These are phyloP conservation scores for Pampus argenteus DNA, from an alignment of 2,797 vertebrate species.

Conservation along the genomic window DNA sequence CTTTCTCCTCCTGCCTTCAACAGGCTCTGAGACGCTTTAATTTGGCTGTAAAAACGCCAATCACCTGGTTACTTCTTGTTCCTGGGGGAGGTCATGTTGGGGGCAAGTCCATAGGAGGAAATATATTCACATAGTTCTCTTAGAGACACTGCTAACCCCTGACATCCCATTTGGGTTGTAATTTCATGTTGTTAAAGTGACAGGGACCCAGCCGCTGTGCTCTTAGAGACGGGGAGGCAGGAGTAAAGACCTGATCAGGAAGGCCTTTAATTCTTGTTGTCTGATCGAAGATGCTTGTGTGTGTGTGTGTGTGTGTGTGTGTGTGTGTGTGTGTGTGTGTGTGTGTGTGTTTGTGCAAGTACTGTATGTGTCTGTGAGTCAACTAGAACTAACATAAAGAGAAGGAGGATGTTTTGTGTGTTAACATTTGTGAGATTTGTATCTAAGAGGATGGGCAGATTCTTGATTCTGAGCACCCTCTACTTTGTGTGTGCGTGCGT, in stretches of 20 bases:
- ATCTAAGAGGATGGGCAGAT: conserved; percentile 21
- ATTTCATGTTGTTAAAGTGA: conserved; percentile 93
- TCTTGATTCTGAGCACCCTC: conserved; percentile 1
- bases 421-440: conserved; percentile 18
- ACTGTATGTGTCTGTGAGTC: not conserved
- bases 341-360: no score
- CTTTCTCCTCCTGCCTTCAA: conserved; percentile 83
- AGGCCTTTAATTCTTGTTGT: conserved; percentile 68
- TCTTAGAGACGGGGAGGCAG: conserved; percentile 65
- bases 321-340: no score
- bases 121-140: conserved; percentile 89
- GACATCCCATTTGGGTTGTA: conserved; percentile 92
- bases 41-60: conserved; percentile 94
- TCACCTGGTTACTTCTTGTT: conserved; percentile 87
- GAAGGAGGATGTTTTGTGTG: not conserved
- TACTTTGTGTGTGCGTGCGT: conserved; percentile 2
- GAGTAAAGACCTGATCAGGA: conserved; percentile 59
- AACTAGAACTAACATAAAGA: not conserved
- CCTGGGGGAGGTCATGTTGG: conserved; percentile 87
- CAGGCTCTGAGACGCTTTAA: conserved; percentile 83
- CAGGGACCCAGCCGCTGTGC: conserved; percentile 86
- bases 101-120: conserved; percentile 92
- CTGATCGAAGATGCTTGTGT: conserved; percentile 25
- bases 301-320: no score
- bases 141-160: conserved; percentile 87